Evolutionary conservation across 2,888 invertebrate genomes (phyloP), one percentile per base, ranked within the genome.

Genomic region (Campopleginae sp.): DNA sequence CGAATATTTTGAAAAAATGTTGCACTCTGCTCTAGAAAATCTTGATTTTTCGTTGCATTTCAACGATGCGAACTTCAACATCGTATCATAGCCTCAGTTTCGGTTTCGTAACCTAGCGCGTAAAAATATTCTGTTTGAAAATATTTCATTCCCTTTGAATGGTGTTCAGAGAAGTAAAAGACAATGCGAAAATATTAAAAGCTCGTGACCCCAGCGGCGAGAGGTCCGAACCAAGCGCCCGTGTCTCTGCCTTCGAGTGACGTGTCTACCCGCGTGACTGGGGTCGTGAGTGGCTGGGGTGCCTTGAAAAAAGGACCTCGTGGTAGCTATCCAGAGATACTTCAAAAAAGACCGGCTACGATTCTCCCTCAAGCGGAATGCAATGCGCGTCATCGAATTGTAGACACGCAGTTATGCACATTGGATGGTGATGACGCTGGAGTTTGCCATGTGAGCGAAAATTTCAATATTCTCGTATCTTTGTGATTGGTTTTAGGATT

Each of bases 211-310:
- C 74, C 77, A 23, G 79, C 86, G 42, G 51, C 65, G 10, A 77
- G 19, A n/a, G 82, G 61, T 54, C n/a, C 72, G 14, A 31, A 68
- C 17, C 87, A 87, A 82, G 80, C 79, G 14, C 84, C 87, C 12
- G 85, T 88, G 19, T 71, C 87, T 14, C 44, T 89, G 48, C 86
- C 87, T 8, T 82, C 84, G 38, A 77, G 65, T 31, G 75, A 86
- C 42, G 31, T 84, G 12, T 84, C 86, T 0, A 75, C 79, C n/a
- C 83, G 76, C 46, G 85, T 86, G 14, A 78, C 66, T 38, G 87
- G 80, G 58, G 27, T 81, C n/a, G 68, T 87, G 2, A 82, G 85
- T 51, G 88, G 89, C 33, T 89, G 89, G 87, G 87, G 89, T 44
- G 74, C 66, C 23, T 51, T 81, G 61, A 23, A 76, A 14, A 38